phyloP scores from a whole-genome alignment of 30 jellyfish, hydroid and myxozoan species.

The Aurelia coerulea region DNA sequence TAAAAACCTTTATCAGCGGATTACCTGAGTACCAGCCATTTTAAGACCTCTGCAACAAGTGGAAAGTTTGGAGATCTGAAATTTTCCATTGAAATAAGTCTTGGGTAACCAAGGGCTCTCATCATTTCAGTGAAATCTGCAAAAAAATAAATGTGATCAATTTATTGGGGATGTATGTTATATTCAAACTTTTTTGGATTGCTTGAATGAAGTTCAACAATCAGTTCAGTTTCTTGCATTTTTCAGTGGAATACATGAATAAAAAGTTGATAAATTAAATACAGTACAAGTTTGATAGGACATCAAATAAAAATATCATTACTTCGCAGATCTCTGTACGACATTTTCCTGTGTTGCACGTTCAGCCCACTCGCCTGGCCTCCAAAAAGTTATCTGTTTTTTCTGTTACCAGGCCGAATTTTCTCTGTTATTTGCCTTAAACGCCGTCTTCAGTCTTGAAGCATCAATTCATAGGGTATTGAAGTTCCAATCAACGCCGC shows the following conservation, averaged over 20 bases:
- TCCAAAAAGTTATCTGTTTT: too few relatives aligned
- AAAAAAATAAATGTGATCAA: background rate
- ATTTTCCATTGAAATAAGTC: conserved; percentile 92
- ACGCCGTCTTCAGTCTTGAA: background rate
- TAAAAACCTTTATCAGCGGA: background rate
- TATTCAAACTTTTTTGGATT: too few relatives aligned
- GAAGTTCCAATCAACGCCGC: too few relatives aligned
- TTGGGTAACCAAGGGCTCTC: conserved; percentile 96
- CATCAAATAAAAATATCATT: background rate
- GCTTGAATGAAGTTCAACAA: too few relatives aligned
- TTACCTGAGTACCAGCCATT: conserved; percentile 91
- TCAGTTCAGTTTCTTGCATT: too few relatives aligned
- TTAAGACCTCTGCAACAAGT: conserved; percentile 89
- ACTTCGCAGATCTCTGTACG: conserved; percentile 71
- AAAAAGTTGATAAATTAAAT: too few relatives aligned
- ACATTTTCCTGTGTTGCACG: conserved; percentile 11
- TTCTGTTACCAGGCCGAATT: too few relatives aligned
- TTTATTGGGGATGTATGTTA: too few relatives aligned
- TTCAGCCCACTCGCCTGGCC: too few relatives aligned
- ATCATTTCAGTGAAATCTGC: conserved; percentile 94
- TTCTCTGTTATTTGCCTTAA: background rate
- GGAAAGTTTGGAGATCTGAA: conserved; percentile 90
- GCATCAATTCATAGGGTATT: too few relatives aligned
- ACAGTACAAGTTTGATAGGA: too few relatives aligned
- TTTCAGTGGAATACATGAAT: too few relatives aligned